Conservation (phyloP, 2,888 invertebrate species). For the Coelinius sp. region DNA sequence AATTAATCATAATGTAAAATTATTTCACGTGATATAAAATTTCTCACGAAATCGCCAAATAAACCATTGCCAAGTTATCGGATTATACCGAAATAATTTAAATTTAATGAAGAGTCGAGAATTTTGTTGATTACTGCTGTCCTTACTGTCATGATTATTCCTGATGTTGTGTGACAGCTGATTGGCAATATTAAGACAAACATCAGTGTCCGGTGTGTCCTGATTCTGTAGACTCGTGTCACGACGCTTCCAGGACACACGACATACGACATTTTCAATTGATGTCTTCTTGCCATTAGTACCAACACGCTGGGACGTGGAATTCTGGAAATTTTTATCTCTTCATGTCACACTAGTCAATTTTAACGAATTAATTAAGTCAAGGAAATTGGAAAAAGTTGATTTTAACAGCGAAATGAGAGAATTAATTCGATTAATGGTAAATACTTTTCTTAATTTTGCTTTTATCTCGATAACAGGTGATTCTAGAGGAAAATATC, state of each 20-base stretch:
- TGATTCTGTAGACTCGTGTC: slow-evolving; percentile 23
- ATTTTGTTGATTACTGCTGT: background rate
- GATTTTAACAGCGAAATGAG: background rate
- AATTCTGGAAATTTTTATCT: slow-evolving; percentile 14
- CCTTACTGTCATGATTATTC: slow-evolving; percentile 39
- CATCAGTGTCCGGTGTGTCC: background rate
- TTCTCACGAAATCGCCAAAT: background rate
- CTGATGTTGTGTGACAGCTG: slow-evolving; percentile 11
- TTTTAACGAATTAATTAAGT: background rate
- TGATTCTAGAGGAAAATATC: no score
- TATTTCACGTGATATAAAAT: background rate
- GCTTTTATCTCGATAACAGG: no score
- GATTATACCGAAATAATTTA: background rate
- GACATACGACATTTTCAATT: slow-evolving; percentile 44
- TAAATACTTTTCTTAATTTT: no score
- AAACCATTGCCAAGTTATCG: background rate
- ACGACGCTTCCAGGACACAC: slow-evolving; percentile 46
- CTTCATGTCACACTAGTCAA: slow-evolving; percentile 6
- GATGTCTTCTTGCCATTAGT: slow-evolving; percentile 42
- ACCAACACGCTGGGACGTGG: slow-evolving; percentile 13
- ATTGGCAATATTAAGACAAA: slow-evolving; percentile 34
- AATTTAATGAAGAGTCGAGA: background rate
- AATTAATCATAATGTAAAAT: background rate
- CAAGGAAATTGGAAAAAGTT: background rate
- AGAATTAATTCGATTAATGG: background rate